Evolutionary conservation across 2,888 invertebrate species (phyloP).

Genomic region (Glomeris marginata): DNA sequence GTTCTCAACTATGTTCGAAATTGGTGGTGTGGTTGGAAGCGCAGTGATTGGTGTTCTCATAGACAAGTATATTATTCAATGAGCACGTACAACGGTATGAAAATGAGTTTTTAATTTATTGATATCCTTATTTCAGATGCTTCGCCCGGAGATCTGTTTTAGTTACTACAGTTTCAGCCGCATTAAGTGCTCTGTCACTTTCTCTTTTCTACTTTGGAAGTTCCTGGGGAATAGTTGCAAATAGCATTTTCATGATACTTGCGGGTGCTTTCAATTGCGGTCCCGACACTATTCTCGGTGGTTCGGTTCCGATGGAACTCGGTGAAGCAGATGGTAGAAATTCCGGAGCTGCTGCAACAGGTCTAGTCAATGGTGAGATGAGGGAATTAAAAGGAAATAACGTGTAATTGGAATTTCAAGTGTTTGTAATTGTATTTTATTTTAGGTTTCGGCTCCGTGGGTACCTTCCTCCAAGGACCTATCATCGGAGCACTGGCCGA

Average conservation of each 20-base stretch:
- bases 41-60: conserved; percentile 31
- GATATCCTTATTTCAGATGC: conserved; percentile 20
- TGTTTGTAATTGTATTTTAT: conserved; percentile 5
- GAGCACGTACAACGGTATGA: too few relatives aligned
- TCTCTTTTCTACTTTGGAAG: conserved; percentile 30
- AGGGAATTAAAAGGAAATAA: not conserved
- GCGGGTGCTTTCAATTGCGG: conserved; percentile 35
- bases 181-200: conserved; percentile 27
- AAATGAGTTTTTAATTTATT: not conserved
- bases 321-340: conserved; percentile 32
- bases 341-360: conserved; percentile 33
- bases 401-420: not conserved
- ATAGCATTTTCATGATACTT: conserved; percentile 29
- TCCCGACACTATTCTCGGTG: conserved; percentile 33
- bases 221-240: conserved; percentile 28
- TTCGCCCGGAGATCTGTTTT: conserved; percentile 28
- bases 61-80: conserved; percentile 22
- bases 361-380: conserved; percentile 31
- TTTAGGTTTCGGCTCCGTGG: conserved; percentile 33
- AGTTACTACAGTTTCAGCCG: conserved; percentile 27
- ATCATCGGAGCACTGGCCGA: conserved; percentile 31
- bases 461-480: conserved; percentile 35
- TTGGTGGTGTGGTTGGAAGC: conserved; percentile 35
- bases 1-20: conserved; percentile 34
- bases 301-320: conserved; percentile 32